These are phyloP conservation scores for Suncus etruscus DNA, from an alignment of 2,113 vertebrate species.

Conservation along the genomic window DNA sequence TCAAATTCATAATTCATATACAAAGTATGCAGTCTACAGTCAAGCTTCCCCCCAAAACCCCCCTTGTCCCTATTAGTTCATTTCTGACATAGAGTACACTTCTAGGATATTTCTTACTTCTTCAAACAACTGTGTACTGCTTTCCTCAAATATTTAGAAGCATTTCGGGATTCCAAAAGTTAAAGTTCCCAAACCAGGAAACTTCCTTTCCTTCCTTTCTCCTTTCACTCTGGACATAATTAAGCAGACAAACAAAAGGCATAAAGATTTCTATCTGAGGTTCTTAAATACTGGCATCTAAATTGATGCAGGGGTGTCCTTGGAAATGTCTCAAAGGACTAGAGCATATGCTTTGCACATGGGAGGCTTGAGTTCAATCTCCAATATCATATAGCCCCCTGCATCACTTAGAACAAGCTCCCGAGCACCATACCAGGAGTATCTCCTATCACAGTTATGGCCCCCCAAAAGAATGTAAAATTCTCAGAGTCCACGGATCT, in stretches of 20 bases:
- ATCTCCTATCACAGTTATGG: too few species aligned
- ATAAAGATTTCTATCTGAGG: neutral
- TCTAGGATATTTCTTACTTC: neutral
- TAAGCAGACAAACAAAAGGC: neutral
- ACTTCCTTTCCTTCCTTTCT: neutral
- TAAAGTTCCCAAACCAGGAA: neutral
- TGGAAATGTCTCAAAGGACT: too few species aligned
- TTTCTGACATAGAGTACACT: conserved; percentile 16
- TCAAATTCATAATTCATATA: too few species aligned
- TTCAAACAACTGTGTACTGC: neutral
- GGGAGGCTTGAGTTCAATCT: too few species aligned
- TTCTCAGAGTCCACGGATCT: too few species aligned
- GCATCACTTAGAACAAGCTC: too few species aligned
- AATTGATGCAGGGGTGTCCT: neutral
- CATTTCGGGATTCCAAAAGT: neutral
- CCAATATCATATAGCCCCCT: too few species aligned
- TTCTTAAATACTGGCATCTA: neutral
- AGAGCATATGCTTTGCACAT: too few species aligned
- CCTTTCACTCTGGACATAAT: neutral
- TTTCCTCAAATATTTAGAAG: neutral
- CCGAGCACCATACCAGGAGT: too few species aligned
- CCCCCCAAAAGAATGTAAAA: too few species aligned
- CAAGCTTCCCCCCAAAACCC: too few species aligned
- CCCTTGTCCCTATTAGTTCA: neutral
- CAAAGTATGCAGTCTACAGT: too few species aligned